phyloP scores from a whole-genome alignment of 2,797 vertebrate species.

The Mormyrus hasselquistii region DNA sequence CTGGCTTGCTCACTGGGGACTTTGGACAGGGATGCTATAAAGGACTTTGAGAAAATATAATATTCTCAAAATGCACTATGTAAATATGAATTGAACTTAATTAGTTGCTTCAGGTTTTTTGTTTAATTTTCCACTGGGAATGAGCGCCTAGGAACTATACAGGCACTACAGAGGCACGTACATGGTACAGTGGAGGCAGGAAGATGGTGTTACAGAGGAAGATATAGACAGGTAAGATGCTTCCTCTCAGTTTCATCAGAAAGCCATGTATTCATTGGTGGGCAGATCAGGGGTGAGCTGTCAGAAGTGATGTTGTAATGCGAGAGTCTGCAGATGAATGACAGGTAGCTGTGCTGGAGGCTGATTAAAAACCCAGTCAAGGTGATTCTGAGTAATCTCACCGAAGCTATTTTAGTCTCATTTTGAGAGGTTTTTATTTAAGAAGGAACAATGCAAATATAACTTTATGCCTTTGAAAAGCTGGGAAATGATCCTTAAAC shows the following conservation, averaged over 20 bases:
- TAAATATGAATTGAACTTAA: not conserved
- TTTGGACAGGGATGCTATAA: not conserved
- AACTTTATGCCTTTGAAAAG: not conserved
- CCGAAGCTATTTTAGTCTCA: not conserved
- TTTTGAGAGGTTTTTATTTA: not conserved
- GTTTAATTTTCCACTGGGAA: not conserved
- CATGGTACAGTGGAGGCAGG: not conserved
- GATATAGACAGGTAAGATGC: not conserved
- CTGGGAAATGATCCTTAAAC: not conserved
- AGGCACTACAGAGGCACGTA: not conserved
- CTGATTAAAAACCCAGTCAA: slow-evolving; percentile 57
- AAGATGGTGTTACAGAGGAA: not conserved
- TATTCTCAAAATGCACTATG: not conserved
- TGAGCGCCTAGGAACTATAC: not conserved
- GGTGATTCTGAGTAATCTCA: not conserved
- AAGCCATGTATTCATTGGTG: not conserved
- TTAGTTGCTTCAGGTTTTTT: not conserved
- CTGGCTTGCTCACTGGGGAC: not conserved
- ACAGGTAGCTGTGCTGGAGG: slow-evolving; percentile 46
- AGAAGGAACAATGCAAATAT: not conserved
- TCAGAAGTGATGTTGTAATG: slow-evolving; percentile 35
- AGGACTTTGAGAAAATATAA: not conserved
- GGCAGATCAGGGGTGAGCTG: slow-evolving; percentile 30
- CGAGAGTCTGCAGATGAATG: slow-evolving; percentile 58
- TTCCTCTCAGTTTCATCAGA: not conserved